Evolutionary conservation across 2,888 invertebrate genomes (phyloP).

Genomic region (Drosophila formosana): DNA sequence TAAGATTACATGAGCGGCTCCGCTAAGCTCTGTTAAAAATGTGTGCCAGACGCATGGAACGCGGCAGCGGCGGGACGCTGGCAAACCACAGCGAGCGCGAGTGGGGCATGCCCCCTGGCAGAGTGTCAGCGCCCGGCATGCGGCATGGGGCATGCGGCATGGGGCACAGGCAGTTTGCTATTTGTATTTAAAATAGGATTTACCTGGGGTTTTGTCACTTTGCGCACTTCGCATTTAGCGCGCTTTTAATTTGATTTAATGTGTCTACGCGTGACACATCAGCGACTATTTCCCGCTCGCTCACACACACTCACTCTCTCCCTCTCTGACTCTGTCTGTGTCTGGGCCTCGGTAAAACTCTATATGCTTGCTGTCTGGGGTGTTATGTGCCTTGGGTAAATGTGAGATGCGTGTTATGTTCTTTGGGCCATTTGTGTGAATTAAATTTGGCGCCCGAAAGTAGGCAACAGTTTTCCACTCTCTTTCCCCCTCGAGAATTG

Average conservation of each 20-base stretch:
- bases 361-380: conserved; percentile 29
- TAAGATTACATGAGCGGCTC: conserved; percentile 71
- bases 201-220: conserved; percentile 76
- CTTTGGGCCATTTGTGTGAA: conserved; percentile 58
- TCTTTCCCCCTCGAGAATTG: conserved; percentile 32
- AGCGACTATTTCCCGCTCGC: conserved; percentile 34
- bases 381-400: conserved; percentile 33
- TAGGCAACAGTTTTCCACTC: conserved; percentile 42
- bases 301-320: conserved; percentile 17
- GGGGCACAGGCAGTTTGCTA: conserved; percentile 49
- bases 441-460: conserved; percentile 50
- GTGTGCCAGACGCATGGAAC: conserved; percentile 59
- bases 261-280: conserved; percentile 71
- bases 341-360: not conserved
- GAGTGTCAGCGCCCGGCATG: conserved; percentile 28
- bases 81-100: conserved; percentile 22
- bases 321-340: conserved; percentile 4
- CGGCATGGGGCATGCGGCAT: not conserved
- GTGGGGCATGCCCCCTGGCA: conserved; percentile 38
- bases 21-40: conserved; percentile 72
- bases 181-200: conserved; percentile 80
- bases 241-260: conserved; percentile 82
- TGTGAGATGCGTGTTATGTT: conserved; percentile 40
- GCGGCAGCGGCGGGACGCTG: conserved; percentile 14
- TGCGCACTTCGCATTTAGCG: conserved; percentile 63